Evolutionary conservation across 2,888 invertebrate species (phyloP).

Genomic region (Pandemis cinnamomeana): DNA sequence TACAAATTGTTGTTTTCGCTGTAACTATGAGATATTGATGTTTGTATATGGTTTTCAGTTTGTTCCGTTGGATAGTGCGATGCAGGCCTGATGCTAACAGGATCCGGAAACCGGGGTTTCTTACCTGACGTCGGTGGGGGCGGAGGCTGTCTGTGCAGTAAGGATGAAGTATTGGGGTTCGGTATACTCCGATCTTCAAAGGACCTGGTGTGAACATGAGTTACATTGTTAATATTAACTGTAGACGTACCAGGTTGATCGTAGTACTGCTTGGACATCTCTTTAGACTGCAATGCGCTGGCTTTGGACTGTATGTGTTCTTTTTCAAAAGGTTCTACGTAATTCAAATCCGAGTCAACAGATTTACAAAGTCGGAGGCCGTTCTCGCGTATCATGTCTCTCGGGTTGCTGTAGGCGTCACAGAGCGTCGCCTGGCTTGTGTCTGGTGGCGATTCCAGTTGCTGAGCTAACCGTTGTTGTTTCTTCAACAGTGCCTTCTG

Average conservation of each 20-base stretch:
- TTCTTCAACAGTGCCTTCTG: constrained; percentile 79
- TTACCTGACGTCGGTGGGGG: constrained; percentile 71
- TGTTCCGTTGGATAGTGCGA: constrained; percentile 75
- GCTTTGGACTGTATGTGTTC: constrained; percentile 79
- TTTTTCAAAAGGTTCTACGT: constrained; percentile 81
- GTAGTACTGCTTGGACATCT: constrained; percentile 73
- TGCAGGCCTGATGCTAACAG: constrained; percentile 77
- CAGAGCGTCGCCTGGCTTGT: constrained; percentile 67
- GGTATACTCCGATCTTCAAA: constrained; percentile 59
- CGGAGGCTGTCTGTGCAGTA: constrained; percentile 75
- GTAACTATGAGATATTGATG: constrained; percentile 69
- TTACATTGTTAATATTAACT: constrained; percentile 52
- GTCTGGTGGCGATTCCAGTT: constrained; percentile 50
- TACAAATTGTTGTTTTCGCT: constrained; percentile 79
- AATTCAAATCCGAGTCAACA: constrained; percentile 79
- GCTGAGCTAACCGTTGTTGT: constrained; percentile 68
- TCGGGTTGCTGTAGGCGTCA: constrained; percentile 79
- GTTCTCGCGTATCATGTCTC: constrained; percentile 74
- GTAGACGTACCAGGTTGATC: constrained; percentile 65
- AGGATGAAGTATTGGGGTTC: constrained; percentile 51
- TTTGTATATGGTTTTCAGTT: constrained; percentile 50
- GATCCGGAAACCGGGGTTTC: constrained; percentile 80
- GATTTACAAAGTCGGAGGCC: constrained; percentile 75
- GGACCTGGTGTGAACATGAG: constrained; percentile 64
- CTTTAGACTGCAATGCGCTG: constrained; percentile 75